These are phyloP conservation scores for Torymus auratus DNA, from an alignment of 2,888 invertebrate genomes.

Conservation along the genomic window DNA sequence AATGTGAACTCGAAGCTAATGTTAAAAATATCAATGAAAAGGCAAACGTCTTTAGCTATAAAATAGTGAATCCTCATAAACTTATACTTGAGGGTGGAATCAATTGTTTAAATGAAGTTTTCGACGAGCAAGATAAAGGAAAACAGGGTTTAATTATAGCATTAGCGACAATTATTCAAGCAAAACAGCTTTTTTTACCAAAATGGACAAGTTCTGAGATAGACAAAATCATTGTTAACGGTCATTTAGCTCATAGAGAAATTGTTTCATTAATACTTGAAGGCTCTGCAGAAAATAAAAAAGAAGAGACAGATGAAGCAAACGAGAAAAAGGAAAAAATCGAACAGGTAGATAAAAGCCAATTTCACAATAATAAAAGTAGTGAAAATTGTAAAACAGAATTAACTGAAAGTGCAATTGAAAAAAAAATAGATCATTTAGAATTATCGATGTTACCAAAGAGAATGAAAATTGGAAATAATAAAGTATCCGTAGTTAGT, in stretches of 20 bases:
- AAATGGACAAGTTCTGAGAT: conserved; percentile 62
- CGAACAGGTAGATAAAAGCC: too few species aligned
- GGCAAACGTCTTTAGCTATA: conserved; percentile 60
- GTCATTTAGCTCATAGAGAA: conserved; percentile 63
- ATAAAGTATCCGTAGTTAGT: conserved; percentile 62
- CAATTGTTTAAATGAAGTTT: conserved; percentile 64
- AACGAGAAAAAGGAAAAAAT: conserved; percentile 61
- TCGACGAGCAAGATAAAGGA: conserved; percentile 62
- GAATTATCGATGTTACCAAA: conserved; percentile 68
- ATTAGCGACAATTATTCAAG: conserved; percentile 65
- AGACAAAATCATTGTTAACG: conserved; percentile 56
- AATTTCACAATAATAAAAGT: too few species aligned
- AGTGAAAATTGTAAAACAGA: too few species aligned
- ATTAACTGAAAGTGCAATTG: neutral
- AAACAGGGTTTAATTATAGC: conserved; percentile 69
- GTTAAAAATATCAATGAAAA: conserved; percentile 3
- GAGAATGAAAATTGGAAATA: conserved; percentile 64
- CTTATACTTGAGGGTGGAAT: conserved; percentile 67
- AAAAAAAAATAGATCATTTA: conserved; percentile 62
- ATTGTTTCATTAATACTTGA: conserved; percentile 65
- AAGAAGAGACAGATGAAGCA: conserved; percentile 58
- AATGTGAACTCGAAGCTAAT: conserved; percentile 2
- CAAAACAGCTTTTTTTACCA: conserved; percentile 63
- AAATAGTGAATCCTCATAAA: conserved; percentile 65
- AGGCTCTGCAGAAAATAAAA: conserved; percentile 54